Base-by-base conservation (phyloP, 2,888 invertebrate species). In the Lasioglossum zephyrum region DNA sequence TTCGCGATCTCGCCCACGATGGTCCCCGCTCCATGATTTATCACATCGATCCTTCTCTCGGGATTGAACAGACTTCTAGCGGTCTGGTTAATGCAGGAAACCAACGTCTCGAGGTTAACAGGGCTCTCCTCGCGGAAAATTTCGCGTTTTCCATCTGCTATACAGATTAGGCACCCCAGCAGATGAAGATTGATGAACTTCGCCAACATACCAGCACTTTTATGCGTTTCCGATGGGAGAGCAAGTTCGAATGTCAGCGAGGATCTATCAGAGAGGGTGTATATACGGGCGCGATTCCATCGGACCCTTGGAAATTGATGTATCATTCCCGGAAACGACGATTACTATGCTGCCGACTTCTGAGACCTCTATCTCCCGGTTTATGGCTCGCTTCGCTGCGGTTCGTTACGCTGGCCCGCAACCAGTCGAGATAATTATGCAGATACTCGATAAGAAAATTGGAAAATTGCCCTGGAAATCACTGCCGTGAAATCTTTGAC, bases 31-130 rank as follows among this genome's bases (percentile, higher is more conserved):
- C 74, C 26, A 9, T 53, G 31, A 31, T 39, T 66, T 5, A 85
- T 69, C 31, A 86, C 39, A 66, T 75, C 77, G 41, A 83, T 41
- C 26, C 82, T 74, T n/a, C 82, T 79, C 16, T 73, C 66, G 22
- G 75, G 57, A 41, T 78, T 77, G 73, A 87, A 87, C 39, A 85
- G 73, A 63, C 74, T 79, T 26, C 63, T 63, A 22, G 76, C 73
- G 11, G 79, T 60, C 5, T 76, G 31, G 6, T 31, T 57, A 22
- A 79, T 11, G 73, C 85, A 81, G 22, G 39, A 72, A 18, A 70
- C 74, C 11, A 85, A 39, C 41, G 63, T 36, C 13, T 84, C 80
- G 18, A 74, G 18, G 44, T 66, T 39, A 18, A 4, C 36, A 57
- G 70, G 31, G 13, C 63, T 77, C 18, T 39, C 44, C 44, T 26